A percentile compares a stretch with the other conserved stretches of the same genome.
These are phyloP conservation scores for Xylophagus ater DNA, from an alignment of 2,888 invertebrate genomes.

Conservation along the genomic window DNA sequence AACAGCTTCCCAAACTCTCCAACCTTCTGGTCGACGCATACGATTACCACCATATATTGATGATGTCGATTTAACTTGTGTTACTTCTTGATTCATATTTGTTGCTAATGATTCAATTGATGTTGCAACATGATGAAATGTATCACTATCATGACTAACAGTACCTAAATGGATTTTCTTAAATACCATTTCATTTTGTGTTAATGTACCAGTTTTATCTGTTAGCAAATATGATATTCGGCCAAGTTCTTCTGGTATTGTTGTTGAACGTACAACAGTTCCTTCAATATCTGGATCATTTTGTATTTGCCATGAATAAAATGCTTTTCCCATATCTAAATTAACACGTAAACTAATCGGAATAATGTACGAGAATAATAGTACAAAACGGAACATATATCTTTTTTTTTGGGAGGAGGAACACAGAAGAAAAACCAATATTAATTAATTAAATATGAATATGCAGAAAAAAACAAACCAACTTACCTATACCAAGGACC, in stretches of 20 bases:
- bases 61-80: slow-evolving; percentile 11
- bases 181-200: slow-evolving; percentile 98
- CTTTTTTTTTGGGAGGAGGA: slow-evolving; percentile 25
- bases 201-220: slow-evolving; percentile 97
- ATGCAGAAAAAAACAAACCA: neutral
- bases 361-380: slow-evolving; percentile 97
- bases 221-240: slow-evolving; percentile 92
- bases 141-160: slow-evolving; percentile 71
- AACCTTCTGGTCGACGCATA: slow-evolving; percentile 56
- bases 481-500: slow-evolving; percentile 76
- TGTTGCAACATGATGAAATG: slow-evolving; percentile 36
- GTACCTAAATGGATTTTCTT: slow-evolving; percentile 92
- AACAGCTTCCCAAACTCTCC: slow-evolving; percentile 78
- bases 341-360: slow-evolving; percentile 97
- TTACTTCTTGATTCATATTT: slow-evolving; percentile 24
- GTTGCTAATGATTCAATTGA: slow-evolving; percentile 31
- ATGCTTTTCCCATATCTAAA: slow-evolving; percentile 96
- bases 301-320: slow-evolving; percentile 94
- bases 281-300: slow-evolving; percentile 86
- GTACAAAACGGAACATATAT: slow-evolving; percentile 91
- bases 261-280: slow-evolving; percentile 92
- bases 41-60: slow-evolving; percentile 25
- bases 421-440: neutral
- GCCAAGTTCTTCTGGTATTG: slow-evolving; percentile 96
- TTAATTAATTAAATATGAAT: neutral